Percentiles rank a stretch among this genome's conserved stretches.
Conservation (phyloP, 1,140 invertebrate species). For the Magallana angulata region DNA sequence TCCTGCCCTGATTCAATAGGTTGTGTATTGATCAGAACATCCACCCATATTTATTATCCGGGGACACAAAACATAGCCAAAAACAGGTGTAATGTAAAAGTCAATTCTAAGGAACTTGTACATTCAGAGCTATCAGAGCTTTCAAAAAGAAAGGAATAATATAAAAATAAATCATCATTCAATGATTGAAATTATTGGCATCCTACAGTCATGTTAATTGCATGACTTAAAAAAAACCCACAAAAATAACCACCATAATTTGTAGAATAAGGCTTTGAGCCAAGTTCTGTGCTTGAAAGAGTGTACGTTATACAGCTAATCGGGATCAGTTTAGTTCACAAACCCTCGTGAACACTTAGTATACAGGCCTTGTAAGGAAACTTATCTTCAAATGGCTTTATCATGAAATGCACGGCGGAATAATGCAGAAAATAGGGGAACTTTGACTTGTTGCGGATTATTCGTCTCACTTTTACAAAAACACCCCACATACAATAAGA, state of each 20-base stretch:
- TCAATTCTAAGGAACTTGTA: background rate
- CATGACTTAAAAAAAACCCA: no score
- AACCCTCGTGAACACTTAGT: conserved; percentile 14
- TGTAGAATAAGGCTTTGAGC: background rate
- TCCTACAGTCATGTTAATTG: no score
- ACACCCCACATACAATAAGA: background rate
- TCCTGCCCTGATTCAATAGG: conserved; percentile 1
- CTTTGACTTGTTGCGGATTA: conserved; percentile 6
- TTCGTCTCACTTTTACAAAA: conserved; percentile 28
- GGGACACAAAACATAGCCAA: background rate
- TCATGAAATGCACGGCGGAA: conserved; percentile 28
- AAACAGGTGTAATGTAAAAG: background rate
- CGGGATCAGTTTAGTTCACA: conserved; percentile 18
- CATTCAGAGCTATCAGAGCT: no score
- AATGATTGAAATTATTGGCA: no score
- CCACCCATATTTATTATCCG: background rate
- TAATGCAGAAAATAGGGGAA: conserved; percentile 36
- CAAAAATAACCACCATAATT: no score
- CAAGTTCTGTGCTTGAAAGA: background rate
- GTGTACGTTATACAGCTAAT: background rate
- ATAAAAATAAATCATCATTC: no score
- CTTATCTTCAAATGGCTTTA: conserved; percentile 26
- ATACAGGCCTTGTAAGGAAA: conserved; percentile 6
- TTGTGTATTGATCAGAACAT: background rate
- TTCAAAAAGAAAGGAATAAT: no score